Evolutionary conservation across 1,140 invertebrate genomes (phyloP).

Genomic region (Holotrichia oblita): DNA sequence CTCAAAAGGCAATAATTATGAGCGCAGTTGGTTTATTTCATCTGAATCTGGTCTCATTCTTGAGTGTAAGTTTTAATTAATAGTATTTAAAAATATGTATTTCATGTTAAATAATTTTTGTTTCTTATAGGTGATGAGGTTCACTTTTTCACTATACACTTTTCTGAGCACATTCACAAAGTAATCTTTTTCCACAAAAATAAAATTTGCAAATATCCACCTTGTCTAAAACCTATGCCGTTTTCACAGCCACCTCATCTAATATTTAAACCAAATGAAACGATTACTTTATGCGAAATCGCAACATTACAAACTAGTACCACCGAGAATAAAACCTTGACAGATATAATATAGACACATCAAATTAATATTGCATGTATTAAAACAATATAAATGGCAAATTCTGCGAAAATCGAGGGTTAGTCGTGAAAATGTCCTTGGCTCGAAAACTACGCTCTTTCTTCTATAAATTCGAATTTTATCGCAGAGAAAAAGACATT

Average conservation of each 20-base stretch:
- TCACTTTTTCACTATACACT: not conserved
- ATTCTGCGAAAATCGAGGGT: not conserved
- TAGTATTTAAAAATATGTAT: not conserved
- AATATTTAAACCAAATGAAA: not conserved
- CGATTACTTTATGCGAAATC: no score
- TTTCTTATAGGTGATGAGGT: not conserved
- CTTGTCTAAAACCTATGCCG: not conserved
- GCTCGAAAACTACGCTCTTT: not conserved
- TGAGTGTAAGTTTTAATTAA: not conserved
- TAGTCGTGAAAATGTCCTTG: not conserved
- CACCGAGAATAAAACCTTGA: no score
- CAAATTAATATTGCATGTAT: no score
- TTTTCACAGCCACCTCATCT: not conserved
- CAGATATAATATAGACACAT: no score
- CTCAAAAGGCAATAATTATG: not conserved
- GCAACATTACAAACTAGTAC: no score
- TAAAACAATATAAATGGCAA: no score
- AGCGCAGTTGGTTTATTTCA: constrained; percentile 1
- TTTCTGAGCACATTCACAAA: not conserved
- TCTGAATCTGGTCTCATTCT: not conserved
- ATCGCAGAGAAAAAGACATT: not conserved
- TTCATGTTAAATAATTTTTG: no score
- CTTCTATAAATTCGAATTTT: not conserved
- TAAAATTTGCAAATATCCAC: no score
- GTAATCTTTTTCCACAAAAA: not conserved